Evolutionary conservation across 1,140 invertebrate species (phyloP), one percentile per base, ranked within the genome.

Genomic region (Onthophagus taurus): DNA sequence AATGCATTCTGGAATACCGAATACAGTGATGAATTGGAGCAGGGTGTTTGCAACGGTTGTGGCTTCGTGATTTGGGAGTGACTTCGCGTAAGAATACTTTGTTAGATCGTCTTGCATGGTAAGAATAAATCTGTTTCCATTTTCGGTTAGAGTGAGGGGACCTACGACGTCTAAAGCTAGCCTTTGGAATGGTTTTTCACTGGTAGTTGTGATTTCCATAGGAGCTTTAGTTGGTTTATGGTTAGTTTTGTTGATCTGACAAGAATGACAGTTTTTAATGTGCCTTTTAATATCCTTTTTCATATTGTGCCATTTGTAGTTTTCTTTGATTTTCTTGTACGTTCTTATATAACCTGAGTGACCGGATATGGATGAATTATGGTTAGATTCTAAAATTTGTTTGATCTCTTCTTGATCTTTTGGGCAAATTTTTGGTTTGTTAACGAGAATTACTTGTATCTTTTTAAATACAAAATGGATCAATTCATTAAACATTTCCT

Each of bases 21-120:
- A 58, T 6, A 29, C 23, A 18, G 16, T 26, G 29, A 51, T 44
- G 34, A 54, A 56, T 30, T 53, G 37, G 12, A 34, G 37, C 18
- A 57, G 37, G 21, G 39, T 30, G 14, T 51, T 44, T 6, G 61
- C 55, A 13, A 63, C 51, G 6, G 52, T 55, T 49, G 23, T 18
- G 2, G 63, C 42, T 53, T 61, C 53, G 31, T 55, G 53, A 49
- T 58, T 60, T 17, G 19, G 13, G 4, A 58, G 45, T 6, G 61
- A 33, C 14, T 49, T 37, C 0, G 60, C 60, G 20, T 17, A 35
- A 11, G 33, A 16, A 18, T 18, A 35, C 19, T 63, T 60, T 0
- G 53, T 60, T n/a, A 61, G 24, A 42, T 60, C 54, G 38, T 63
- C 61, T 50, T 63, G 59, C n/a, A 61, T 17, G 1, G 58, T 63